These are phyloP conservation scores for Epinotia brunnichana DNA, from an alignment of 2,888 invertebrate species.

Conservation along the genomic window DNA sequence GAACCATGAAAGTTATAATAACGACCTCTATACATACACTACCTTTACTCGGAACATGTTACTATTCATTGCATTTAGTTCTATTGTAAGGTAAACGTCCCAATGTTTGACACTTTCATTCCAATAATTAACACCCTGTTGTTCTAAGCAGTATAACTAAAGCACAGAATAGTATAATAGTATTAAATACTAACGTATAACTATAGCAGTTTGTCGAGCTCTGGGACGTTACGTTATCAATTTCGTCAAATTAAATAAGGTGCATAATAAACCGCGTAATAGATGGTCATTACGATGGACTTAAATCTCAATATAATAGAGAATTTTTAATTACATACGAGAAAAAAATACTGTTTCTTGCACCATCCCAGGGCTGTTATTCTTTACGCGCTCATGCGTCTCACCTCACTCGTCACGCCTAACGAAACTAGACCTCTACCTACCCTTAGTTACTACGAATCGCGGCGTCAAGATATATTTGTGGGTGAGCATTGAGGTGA, in stretches of 20 bases:
- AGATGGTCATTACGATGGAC: conserved; percentile 64
- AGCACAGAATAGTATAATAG: no score
- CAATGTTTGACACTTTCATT: no score
- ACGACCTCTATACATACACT: conserved; percentile 5
- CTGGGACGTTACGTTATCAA: not conserved
- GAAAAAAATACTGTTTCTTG: conserved; percentile 4
- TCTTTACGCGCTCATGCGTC: no score
- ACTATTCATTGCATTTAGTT: not conserved
- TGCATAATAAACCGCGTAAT: conserved; percentile 45
- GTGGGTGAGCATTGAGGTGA: no score
- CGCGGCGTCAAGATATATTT: no score
- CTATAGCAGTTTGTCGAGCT: no score
- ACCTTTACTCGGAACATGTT: not conserved
- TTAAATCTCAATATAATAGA: conserved; percentile 68
- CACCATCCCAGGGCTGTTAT: not conserved
- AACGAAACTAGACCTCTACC: no score
- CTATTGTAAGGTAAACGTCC: not conserved
- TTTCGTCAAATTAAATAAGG: not conserved
- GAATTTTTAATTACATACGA: conserved; percentile 57
- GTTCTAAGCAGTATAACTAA: no score
- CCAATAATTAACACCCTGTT: no score
- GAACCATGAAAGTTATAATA: conserved; percentile 18
- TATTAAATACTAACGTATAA: no score
- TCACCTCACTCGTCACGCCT: no score
- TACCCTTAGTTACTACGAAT: no score